A percentile compares a stretch with the other conserved stretches of the same genome.
These are phyloP conservation scores for Osedax frankpressi DNA, from an alignment of 2,888 invertebrate species.

Conservation along the genomic window DNA sequence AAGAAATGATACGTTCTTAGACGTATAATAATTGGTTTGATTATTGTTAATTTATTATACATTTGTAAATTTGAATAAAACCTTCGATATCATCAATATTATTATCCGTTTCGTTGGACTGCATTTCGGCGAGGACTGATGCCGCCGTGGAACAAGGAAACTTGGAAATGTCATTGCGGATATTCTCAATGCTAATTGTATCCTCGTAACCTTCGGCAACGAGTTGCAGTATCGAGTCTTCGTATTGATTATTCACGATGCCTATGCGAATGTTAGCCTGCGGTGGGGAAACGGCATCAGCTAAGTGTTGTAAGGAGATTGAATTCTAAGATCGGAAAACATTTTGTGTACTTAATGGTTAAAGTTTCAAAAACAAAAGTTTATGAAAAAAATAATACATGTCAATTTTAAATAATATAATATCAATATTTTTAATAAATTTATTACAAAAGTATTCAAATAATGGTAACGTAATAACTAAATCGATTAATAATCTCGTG, in stretches of 20 bases:
- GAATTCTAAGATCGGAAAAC: too few relatives aligned
- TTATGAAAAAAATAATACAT: too few relatives aligned
- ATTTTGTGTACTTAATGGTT: too few relatives aligned
- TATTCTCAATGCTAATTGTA: constrained; percentile 48
- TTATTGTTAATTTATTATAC: background rate
- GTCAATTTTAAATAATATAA: too few relatives aligned
- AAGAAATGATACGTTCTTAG: constrained; percentile 10
- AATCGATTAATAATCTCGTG: too few relatives aligned
- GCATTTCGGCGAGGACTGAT: background rate
- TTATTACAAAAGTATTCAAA: too few relatives aligned
- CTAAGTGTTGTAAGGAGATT: too few relatives aligned
- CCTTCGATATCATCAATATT: background rate
- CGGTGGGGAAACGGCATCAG: too few relatives aligned
- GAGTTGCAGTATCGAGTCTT: constrained; percentile 48
- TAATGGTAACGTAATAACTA: too few relatives aligned
- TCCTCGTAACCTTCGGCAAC: constrained; percentile 49
- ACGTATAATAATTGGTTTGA: background rate
- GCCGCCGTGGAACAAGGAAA: too few relatives aligned
- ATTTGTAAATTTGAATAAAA: background rate
- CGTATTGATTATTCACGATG: constrained; percentile 53
- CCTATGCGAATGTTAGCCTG: constrained; percentile 46
- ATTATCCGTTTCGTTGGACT: background rate
- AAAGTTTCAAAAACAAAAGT: too few relatives aligned
- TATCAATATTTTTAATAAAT: too few relatives aligned
- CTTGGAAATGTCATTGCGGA: constrained; percentile 33